A percentile compares a stretch with the other conserved stretches of the same genome.
phyloP scores from a whole-genome alignment of 2,113 vertebrate genomes.

The Phyllostomus discolor region DNA sequence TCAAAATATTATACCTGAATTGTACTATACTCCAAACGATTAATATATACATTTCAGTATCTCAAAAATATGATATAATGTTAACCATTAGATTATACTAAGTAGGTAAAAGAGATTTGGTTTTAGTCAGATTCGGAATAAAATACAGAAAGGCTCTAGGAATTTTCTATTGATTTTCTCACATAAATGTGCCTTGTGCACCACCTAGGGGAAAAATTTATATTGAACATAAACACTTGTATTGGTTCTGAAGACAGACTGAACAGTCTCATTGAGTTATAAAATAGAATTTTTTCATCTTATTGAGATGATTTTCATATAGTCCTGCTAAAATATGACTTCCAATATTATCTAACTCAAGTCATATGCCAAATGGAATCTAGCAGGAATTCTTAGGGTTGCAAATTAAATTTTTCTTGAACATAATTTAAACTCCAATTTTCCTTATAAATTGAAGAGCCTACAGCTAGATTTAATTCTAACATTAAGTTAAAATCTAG shows the following conservation, averaged over 20 bases:
- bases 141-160: not conserved
- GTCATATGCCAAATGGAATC: not conserved
- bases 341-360: not conserved
- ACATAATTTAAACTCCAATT: not conserved
- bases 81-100: not conserved
- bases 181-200: not conserved
- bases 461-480: not conserved
- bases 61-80: not conserved
- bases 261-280: not conserved
- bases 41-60: not conserved
- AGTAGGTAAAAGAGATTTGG: not conserved
- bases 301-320: not conserved
- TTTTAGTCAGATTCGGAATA: constrained; percentile 29
- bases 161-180: not conserved
- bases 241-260: not conserved
- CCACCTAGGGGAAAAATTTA: constrained; percentile 63
- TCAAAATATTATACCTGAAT: not conserved
- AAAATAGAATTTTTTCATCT: not conserved
- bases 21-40: not conserved
- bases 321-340: not conserved
- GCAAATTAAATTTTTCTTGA: constrained; percentile 1
- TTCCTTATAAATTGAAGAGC: not conserved
- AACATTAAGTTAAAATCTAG: not conserved
- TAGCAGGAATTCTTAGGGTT: not conserved
- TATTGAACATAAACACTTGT: not conserved